Base-by-base conservation (phyloP, 1,140 invertebrate species). In the Scaptomyza pallida region DNA sequence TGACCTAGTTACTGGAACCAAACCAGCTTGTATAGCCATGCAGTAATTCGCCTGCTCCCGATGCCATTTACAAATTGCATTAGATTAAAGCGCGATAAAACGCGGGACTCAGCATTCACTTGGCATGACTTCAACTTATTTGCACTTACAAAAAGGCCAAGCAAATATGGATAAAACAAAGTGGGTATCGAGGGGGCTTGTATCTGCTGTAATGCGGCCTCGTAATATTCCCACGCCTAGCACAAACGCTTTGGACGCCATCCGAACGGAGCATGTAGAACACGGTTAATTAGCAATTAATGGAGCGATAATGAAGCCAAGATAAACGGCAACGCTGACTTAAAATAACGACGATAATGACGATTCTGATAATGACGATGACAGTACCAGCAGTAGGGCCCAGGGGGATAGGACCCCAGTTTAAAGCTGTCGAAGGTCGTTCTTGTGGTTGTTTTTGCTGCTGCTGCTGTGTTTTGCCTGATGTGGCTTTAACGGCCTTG, bases 231-330 rank as follows among this genome's bases (percentile, higher is more conserved):
- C 77, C 81, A 86, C 81, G 77, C 69, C 81, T 78, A 88, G 81
- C 77, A 86, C 77, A 83, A 77, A 13, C 21, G n/a, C 63, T 41
- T 33, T 37, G 23, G 23, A 47, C 37, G 40, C 37, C 30, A 9
- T 10, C 19, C 37, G 21, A 47, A 10, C 19, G 68, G 63, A 45
- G 41, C 82, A 88, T 86, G 81, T 86, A 86, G 82, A 88, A 88
- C 82, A 88, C 72, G 82, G 82, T 88, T 88, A 88, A 88, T 88
- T 88, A 88, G 82, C 82, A 88, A 88, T 88, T 88, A 88, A 88
- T 88, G 82, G 88, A 88, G 82, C 82, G 82, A 88, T 88, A 88
- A 88, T 88, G 83, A 88, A 88, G 81, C 63, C 82, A 72, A 88
- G 82, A 88, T 88, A 88, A 82, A 76, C 82, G 83, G 73, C 78